A percentile compares a stretch with the other conserved stretches of the same genome.
phyloP scores from a whole-genome alignment of 2,113 vertebrate species.

The Misgurnus mizolepis region DNA sequence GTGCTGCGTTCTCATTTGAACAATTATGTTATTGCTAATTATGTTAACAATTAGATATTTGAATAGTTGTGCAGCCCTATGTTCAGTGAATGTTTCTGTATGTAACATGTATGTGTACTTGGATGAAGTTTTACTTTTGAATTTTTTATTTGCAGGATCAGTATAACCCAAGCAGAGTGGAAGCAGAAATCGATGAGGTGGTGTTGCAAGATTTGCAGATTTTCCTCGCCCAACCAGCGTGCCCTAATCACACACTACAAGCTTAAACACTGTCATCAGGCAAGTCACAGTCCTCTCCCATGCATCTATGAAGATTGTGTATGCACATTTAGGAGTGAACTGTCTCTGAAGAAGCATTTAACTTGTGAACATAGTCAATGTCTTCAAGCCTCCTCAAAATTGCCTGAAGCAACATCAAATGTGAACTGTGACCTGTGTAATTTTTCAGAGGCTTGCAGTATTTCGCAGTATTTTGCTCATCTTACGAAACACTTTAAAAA shows the following conservation, averaged over 20 bases:
- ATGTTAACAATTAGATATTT: background rate
- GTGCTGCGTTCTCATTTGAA: too few species aligned
- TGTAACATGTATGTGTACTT: background rate
- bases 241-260: constrained; percentile 28
- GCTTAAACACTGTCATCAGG: constrained; percentile 37
- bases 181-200: constrained; percentile 16
- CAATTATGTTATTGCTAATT: too few species aligned
- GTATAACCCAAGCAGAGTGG: background rate
- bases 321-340: constrained; percentile 26
- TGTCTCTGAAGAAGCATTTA: constrained; percentile 17
- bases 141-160: constrained; percentile 2
- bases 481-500: constrained; percentile 5
- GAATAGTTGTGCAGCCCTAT: background rate
- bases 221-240: constrained; percentile 5
- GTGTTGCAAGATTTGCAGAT: constrained; percentile 5
- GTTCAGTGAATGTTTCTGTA: background rate
- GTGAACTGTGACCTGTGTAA: constrained; percentile 25
- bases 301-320: constrained; percentile 14
- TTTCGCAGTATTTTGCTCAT: constrained; percentile 42
- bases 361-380: background rate
- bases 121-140: background rate
- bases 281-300: constrained; percentile 29
- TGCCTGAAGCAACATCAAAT: constrained; percentile 6
- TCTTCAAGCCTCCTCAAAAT: background rate
- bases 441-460: constrained; percentile 33